Evolutionary conservation across 2,113 vertebrate genomes (phyloP).

Genomic region (Scartelaos histophorus): DNA sequence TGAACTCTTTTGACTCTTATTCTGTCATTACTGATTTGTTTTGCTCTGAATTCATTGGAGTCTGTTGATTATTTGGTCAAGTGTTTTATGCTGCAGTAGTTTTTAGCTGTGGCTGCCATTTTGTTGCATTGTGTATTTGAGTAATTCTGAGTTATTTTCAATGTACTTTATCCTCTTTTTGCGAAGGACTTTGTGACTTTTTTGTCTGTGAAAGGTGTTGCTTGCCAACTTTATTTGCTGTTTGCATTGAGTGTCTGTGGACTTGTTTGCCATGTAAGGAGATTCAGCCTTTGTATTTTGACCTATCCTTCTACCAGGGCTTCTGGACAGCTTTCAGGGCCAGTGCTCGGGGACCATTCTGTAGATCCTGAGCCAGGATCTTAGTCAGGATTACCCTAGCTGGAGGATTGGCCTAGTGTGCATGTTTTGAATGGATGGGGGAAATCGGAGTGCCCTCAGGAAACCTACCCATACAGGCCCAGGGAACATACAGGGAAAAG

Average conservation of each 20-base stretch:
- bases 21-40: not conserved
- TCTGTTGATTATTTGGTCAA: no score
- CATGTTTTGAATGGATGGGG: not conserved
- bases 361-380: not conserved
- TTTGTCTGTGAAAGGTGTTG: no score
- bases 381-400: constrained; percentile 2
- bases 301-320: not conserved
- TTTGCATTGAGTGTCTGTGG: not conserved
- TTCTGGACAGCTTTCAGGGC: not conserved
- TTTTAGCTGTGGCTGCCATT: no score
- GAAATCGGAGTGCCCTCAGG: not conserved
- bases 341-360: not conserved
- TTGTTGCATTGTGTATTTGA: no score
- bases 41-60: not conserved
- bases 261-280: not conserved
- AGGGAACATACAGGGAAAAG: not conserved
- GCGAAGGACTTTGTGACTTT: no score
- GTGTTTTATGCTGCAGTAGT: no score
- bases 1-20: no score
- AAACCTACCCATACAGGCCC: not conserved
- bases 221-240: no score
- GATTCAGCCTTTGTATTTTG: not conserved
- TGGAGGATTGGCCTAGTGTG: not conserved
- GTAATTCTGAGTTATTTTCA: no score
- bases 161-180: no score